Evolutionary conservation across 30 jellyfish, hydroid and myxozoan species (phyloP), one percentile per base, ranked within the genome.

Genomic region (Haliclystus octoradiatus): DNA sequence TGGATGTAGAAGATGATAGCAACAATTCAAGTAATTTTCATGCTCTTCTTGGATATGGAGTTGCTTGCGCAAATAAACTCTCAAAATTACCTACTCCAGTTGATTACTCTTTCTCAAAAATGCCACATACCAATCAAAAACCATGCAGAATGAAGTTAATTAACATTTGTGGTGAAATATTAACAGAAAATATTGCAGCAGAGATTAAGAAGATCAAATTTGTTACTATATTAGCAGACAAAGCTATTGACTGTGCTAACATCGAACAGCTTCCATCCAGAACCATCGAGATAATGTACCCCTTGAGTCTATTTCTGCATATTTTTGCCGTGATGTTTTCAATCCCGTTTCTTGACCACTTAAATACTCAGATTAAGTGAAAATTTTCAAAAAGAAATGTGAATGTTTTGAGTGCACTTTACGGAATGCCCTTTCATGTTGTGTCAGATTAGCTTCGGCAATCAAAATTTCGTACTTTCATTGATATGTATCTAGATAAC

Each of bases 1-100:
- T n/a, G 35, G 63, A 33, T 33, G 46, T 2, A 26, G 76, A 68
- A 19, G 62, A 62, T 30, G 31, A 33, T 28, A 32, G 14, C 1
- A 79, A 62, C 49, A 79, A 70, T 68, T 64, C 78, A 0, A 78
- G 92, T 15, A 79, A 69, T 62, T 52, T 79, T 35, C 84, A 69
- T 31, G 92, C 52, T 26, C 73, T 79, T 30, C 77, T 79, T 4
- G 32, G 31, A 25, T 62, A 30, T 52, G 65, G 71, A 25, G 3
- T n/a, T 25, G 25, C 27, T 50, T 62, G 73, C 33, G 84, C 75
- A 5, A 25, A 62, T 14, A 70, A 35, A 46, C 71, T 2, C 15
- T 69, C 14, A 5, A 31, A 63, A 14, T 24, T 13, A 2, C 63
- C 26, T 28, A 2, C 30, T 13, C n/a, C 26, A 63, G 53, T 75